phyloP scores from a whole-genome alignment of 2,113 vertebrate genomes.

The Urocolius indicus region DNA sequence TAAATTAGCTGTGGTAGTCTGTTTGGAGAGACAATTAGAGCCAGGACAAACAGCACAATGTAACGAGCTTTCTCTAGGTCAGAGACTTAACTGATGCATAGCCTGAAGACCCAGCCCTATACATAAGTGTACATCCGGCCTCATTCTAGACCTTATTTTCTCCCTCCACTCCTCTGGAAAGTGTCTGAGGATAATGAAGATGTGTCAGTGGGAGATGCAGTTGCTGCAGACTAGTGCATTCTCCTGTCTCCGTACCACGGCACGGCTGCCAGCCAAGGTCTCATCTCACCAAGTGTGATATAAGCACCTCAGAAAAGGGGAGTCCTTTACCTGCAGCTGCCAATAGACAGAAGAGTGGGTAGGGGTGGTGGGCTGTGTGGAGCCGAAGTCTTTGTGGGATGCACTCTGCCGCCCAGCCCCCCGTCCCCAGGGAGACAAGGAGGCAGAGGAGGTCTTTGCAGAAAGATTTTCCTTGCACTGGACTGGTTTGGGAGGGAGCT shows the following conservation, averaged over 20 bases:
- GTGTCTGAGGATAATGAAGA: rapidly evolving
- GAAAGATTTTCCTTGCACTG: not conserved
- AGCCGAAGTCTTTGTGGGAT: not conserved
- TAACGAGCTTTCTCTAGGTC: slow-evolving; percentile 36
- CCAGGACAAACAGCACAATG: slow-evolving; percentile 45
- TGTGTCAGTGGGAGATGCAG: not conserved
- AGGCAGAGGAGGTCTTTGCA: too few relatives aligned
- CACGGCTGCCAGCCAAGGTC: not conserved
- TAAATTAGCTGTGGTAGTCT: slow-evolving; percentile 73
- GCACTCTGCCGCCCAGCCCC: too few relatives aligned
- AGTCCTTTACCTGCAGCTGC: not conserved
- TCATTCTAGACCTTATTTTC: not conserved
- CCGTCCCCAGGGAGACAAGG: too few relatives aligned
- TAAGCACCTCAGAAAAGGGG: not conserved
- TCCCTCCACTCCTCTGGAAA: not conserved
- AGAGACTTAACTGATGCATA: not conserved
- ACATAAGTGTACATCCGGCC: rapidly evolving
- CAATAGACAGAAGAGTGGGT: not conserved
- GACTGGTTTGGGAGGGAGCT: not conserved
- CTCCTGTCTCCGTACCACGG: rapidly evolving
- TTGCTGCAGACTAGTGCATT: not conserved
- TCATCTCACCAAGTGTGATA: rapidly evolving
- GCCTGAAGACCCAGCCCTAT: not conserved
- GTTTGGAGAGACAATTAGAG: slow-evolving; percentile 69
- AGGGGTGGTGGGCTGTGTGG: not conserved